phyloP scores from a whole-genome alignment of 92 coral and sea anemone species.

The Porites rus region DNA sequence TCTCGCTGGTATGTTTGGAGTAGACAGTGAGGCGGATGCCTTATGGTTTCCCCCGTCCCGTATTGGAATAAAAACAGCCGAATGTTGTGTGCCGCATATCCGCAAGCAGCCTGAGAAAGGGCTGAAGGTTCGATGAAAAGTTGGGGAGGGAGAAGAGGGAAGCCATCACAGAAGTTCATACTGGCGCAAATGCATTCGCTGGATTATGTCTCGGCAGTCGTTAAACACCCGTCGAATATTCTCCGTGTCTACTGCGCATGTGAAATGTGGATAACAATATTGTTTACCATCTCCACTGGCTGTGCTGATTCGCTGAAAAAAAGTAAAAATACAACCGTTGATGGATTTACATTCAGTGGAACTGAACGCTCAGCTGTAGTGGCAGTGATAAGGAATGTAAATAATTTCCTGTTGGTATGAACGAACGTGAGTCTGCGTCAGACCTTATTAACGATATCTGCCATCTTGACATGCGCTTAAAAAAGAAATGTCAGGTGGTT shows the following conservation, averaged over 20 bases:
- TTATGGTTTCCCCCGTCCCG: conserved; percentile 31
- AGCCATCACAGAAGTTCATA: conserved; percentile 97
- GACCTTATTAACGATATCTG: too few species aligned
- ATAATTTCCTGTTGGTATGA: too few species aligned
- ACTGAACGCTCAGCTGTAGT: too few species aligned
- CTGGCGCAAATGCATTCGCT: conserved; percentile 99
- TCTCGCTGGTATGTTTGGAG: conserved; percentile 8
- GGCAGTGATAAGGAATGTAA: too few species aligned
- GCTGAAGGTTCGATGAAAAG: neutral
- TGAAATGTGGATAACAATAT: conserved; percentile 99
- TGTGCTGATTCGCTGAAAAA: conserved; percentile 98
- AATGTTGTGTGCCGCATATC: conserved; percentile 36
- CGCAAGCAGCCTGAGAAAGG: conserved; percentile 40
- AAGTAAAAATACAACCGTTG: neutral
- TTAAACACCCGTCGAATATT: conserved; percentile 99
- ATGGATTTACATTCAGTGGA: neutral
- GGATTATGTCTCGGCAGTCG: conserved; percentile 99
- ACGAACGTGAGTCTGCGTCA: too few species aligned
- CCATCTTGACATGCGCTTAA: too few species aligned
- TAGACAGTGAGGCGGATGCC: conserved; percentile 31
- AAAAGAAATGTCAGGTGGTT: too few species aligned
- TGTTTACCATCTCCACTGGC: conserved; percentile 99
- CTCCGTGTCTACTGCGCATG: conserved; percentile 99
- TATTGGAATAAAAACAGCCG: conserved; percentile 30
- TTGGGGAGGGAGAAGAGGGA: too few species aligned